Evolutionary conservation across 2,888 invertebrate species (phyloP).

Genomic region (Drosophila fungiperda): DNA sequence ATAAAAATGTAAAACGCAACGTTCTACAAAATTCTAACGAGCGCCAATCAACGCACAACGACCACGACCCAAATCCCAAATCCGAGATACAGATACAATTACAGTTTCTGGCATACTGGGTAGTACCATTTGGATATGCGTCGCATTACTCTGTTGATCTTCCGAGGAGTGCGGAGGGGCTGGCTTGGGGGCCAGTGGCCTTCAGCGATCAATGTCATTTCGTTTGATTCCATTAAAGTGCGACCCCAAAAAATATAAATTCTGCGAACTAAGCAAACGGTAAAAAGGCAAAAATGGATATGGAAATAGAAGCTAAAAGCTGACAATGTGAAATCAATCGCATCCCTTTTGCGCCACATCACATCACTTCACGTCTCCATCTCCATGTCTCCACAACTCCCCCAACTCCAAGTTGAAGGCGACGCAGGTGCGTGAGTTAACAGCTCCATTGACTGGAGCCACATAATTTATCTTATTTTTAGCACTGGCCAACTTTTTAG

Average conservation of each 20-base stretch:
- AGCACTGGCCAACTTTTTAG: constrained; percentile 47
- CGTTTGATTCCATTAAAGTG: constrained; percentile 78
- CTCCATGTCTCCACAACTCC: not conserved
- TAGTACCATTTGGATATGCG: constrained; percentile 27
- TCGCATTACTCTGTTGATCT: constrained; percentile 37
- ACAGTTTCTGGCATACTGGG: constrained; percentile 15
- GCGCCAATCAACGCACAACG: constrained; percentile 66
- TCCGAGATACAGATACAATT: constrained; percentile 17
- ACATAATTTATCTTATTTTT: constrained; percentile 81
- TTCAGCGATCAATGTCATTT: constrained; percentile 83
- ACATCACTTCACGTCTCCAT: constrained; percentile 20
- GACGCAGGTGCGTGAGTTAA: constrained; percentile 75
- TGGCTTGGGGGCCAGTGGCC: constrained; percentile 64
- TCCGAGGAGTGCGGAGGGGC: not conserved
- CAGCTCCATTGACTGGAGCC: constrained; percentile 78
- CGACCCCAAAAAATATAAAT: constrained; percentile 61
- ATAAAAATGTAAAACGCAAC: constrained; percentile 15
- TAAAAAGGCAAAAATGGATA: constrained; percentile 21
- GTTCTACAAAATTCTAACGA: constrained; percentile 43
- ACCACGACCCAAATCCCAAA: constrained; percentile 76
- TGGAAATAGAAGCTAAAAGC: constrained; percentile 8
- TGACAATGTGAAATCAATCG: constrained; percentile 47
- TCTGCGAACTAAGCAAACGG: constrained; percentile 2
- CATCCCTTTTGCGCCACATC: constrained; percentile 42
- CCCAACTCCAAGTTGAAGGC: not conserved